A percentile compares a stretch with the other conserved stretches of the same genome.
phyloP scores from a whole-genome alignment of 1,140 invertebrate species.

The Vanessa atalanta region DNA sequence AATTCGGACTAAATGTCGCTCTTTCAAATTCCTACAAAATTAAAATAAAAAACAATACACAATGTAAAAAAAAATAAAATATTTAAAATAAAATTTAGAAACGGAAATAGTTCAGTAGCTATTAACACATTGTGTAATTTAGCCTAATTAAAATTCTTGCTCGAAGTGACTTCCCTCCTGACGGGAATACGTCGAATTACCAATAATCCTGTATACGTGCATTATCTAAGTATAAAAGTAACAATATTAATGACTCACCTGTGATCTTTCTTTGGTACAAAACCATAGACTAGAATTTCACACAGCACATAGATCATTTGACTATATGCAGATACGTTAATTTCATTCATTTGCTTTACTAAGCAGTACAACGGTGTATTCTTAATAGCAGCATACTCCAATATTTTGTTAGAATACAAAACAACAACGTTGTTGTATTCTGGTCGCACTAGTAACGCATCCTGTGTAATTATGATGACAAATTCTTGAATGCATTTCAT shows the following conservation, averaged over 20 bases:
- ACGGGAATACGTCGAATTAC: no score
- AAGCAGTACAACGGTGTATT: constrained; percentile 59
- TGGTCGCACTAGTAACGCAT: constrained; percentile 47
- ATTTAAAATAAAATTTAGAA: no score
- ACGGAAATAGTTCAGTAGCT: no score
- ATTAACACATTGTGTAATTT: no score
- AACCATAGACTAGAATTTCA: constrained; percentile 62
- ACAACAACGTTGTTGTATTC: constrained; percentile 58
- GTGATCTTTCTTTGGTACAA: constrained; percentile 63
- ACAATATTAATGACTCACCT: constrained; percentile 45
- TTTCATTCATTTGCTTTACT: constrained; percentile 50
- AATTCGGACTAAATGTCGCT: no score
- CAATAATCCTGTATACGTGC: no score
- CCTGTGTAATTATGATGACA: constrained; percentile 57
- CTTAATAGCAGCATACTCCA: constrained; percentile 61
- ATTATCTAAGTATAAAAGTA: no score
- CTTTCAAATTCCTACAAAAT: no score
- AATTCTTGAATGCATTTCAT: constrained; percentile 63
- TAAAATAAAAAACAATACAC: no score
- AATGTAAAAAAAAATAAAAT: no score
- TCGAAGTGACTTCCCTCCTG: no score
- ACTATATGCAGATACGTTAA: constrained; percentile 44
- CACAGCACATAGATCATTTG: constrained; percentile 59
- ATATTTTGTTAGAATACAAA: constrained; percentile 59
- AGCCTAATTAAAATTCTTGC: no score